phyloP scores from a whole-genome alignment of 2,888 invertebrate species.

The Parnassius apollo region DNA sequence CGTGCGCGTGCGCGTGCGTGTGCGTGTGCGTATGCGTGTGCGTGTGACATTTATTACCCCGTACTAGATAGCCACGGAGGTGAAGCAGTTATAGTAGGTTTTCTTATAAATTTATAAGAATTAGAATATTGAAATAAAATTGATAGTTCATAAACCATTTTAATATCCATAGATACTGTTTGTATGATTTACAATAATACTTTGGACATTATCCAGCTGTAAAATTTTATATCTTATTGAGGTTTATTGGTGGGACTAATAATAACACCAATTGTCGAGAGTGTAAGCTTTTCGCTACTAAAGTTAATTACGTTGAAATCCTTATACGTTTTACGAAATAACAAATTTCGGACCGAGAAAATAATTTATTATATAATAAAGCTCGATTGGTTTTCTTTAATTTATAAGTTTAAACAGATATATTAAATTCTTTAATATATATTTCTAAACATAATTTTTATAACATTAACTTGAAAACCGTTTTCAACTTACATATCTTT shows the following conservation, averaged over 20 bases:
- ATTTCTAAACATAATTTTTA: too few species aligned
- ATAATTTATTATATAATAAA: not conserved
- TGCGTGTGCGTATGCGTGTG: too few species aligned
- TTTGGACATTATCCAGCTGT: constrained; percentile 6
- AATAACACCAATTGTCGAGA: constrained; percentile 3
- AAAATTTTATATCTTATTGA: constrained; percentile 13
- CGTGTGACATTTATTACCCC: too few species aligned
- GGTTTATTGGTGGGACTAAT: constrained; percentile 2
- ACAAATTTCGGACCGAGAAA: constrained; percentile 5
- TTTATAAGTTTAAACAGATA: not conserved
- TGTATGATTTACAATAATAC: not conserved
- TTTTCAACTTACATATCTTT: too few species aligned
- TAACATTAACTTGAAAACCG: too few species aligned
- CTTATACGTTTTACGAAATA: constrained; percentile 4
- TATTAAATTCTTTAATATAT: too few species aligned
- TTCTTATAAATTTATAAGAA: too few species aligned
- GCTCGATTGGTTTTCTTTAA: not conserved
- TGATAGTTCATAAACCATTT: not conserved
- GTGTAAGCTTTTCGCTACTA: constrained; percentile 4
- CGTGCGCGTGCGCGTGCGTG: too few species aligned
- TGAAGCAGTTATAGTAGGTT: too few species aligned
- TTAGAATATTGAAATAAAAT: not conserved
- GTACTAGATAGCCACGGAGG: too few species aligned
- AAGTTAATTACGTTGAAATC: constrained; percentile 15
- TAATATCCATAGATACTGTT: not conserved